A percentile compares a stretch with the other conserved stretches of the same genome.
These are phyloP conservation scores for Polietes domitor DNA, from an alignment of 2,888 invertebrate genomes.

Conservation along the genomic window DNA sequence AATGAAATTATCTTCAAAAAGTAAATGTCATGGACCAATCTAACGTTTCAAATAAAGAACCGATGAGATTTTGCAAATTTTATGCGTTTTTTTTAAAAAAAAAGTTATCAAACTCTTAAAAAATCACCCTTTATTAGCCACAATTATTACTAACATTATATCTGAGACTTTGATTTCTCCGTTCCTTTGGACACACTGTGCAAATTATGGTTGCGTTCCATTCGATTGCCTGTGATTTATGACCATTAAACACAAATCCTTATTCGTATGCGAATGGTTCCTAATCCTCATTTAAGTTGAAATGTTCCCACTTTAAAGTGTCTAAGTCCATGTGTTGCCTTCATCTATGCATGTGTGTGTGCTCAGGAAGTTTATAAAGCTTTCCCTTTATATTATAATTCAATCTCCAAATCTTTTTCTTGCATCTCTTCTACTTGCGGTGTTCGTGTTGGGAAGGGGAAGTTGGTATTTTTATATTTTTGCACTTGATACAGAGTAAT, in stretches of 20 bases:
- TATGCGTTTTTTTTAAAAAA: no score
- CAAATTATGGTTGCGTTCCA: slow-evolving; percentile 36
- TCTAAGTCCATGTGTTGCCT: neutral
- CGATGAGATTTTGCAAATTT: no score
- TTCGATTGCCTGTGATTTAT: slow-evolving; percentile 33
- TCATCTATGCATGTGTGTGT: no score
- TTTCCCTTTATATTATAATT: neutral
- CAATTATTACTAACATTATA: no score
- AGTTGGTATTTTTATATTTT: neutral
- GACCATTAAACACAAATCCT: slow-evolving; percentile 9
- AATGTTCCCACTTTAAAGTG: neutral
- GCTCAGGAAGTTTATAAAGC: neutral
- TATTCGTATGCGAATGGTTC: neutral
- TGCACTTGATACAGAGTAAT: slow-evolving; percentile 37
- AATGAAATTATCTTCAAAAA: no score
- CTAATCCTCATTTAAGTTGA: neutral
- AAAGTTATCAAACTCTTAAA: no score
- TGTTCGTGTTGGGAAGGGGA: neutral
- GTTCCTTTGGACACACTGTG: no score
- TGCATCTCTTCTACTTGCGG: neutral
- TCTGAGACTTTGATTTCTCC: no score
- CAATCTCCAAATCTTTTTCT: neutral
- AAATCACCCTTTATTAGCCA: no score
- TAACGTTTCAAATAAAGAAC: no score
- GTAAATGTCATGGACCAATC: no score